These are phyloP conservation scores for Falco novaeseelandiae DNA, from an alignment of 2,797 vertebrate species.

Conservation along the genomic window DNA sequence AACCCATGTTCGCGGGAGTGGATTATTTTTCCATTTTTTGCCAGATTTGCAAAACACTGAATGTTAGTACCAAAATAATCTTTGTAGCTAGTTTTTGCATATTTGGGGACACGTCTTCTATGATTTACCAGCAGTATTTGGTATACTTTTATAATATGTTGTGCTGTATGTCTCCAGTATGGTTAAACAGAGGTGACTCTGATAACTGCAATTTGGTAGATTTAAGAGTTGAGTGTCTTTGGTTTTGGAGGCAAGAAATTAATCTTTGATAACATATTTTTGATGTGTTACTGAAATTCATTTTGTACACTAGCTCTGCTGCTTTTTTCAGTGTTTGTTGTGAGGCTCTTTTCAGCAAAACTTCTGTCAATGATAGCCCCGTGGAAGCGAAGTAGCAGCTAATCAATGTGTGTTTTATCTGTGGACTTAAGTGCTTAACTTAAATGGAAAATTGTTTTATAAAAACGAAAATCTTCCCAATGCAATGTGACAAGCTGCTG, in stretches of 20 bases:
- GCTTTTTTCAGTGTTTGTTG: neutral
- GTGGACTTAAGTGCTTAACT: neutral
- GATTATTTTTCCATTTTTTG: neutral
- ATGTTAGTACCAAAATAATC: neutral
- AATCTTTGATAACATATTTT: neutral
- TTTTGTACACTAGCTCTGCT: neutral
- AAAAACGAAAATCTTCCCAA: neutral
- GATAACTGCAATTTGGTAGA: neutral
- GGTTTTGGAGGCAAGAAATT: neutral
- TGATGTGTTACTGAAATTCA: neutral
- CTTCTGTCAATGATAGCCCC: neutral
- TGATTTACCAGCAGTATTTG: neutral
- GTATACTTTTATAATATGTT: neutral
- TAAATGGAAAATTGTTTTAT: neutral
- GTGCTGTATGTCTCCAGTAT: neutral
- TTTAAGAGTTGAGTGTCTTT: neutral
- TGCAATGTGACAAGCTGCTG: neutral
- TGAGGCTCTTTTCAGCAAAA: neutral
- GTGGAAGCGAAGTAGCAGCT: neutral
- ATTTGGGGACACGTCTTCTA: neutral
- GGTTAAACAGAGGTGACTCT: neutral
- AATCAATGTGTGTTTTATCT: neutral
- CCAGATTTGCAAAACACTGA: neutral
- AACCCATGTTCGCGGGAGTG: neutral
- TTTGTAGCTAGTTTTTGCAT: neutral